These are phyloP conservation scores for Zootermopsis nevadensis DNA, from an alignment of 2,888 invertebrate genomes.

Conservation along the genomic window DNA sequence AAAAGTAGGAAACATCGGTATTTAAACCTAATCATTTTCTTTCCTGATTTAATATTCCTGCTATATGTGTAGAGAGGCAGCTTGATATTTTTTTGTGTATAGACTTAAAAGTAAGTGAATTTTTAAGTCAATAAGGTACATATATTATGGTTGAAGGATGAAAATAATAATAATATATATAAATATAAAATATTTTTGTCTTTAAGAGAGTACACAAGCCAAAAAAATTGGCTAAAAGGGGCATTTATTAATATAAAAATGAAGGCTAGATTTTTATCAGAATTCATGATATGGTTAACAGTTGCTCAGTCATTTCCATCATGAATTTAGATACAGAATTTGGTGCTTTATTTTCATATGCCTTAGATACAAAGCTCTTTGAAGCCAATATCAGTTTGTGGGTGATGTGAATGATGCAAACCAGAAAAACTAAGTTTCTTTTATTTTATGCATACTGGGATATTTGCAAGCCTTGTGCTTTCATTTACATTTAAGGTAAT, in stretches of 20 bases:
- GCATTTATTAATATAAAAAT: neutral
- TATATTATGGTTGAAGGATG: constrained; percentile 37
- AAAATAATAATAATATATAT: constrained; percentile 33
- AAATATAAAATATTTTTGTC: constrained; percentile 41
- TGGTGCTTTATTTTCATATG: constrained; percentile 30
- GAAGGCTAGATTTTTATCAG: constrained; percentile 6
- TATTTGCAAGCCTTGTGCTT: neutral
- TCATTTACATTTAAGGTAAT: neutral
- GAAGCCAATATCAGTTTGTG: constrained; percentile 13
- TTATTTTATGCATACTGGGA: neutral
- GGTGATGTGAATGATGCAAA: constrained; percentile 6
- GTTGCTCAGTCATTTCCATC: neutral
- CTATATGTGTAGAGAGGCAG: constrained; percentile 26
- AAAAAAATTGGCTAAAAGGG: neutral
- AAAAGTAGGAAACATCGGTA: neutral
- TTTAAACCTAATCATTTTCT: constrained; percentile 19
- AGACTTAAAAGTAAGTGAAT: constrained; percentile 11
- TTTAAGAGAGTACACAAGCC: constrained; percentile 2
- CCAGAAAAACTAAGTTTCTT: neutral
- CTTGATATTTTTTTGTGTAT: constrained; percentile 40
- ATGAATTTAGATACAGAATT: constrained; percentile 15
- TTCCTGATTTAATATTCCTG: constrained; percentile 20
- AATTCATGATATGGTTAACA: neutral
- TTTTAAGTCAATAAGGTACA: constrained; percentile 31
- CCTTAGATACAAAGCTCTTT: constrained; percentile 29